These are phyloP conservation scores for Cheumatopsyche charites DNA, from an alignment of 1,140 invertebrate species.

Conservation along the genomic window DNA sequence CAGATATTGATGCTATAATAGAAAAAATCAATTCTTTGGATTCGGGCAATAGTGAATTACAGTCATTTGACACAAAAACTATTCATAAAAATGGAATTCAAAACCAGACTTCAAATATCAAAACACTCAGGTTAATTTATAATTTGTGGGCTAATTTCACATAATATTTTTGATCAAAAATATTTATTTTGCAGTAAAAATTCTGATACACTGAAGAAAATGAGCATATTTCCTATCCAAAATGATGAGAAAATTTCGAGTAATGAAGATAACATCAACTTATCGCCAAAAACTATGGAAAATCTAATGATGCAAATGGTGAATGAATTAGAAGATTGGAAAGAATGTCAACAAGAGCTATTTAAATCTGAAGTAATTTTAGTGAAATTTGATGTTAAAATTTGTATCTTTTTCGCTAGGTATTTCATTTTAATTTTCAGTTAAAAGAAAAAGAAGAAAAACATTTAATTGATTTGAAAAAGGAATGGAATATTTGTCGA, in stretches of 20 bases:
- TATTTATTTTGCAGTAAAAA: too few relatives aligned
- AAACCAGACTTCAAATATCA: too few relatives aligned
- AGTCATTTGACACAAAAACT: neutral
- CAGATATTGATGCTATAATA: neutral
- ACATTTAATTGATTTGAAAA: constrained; percentile 20
- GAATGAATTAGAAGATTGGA: constrained; percentile 63
- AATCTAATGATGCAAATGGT: constrained; percentile 49
- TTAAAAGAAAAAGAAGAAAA: constrained; percentile 42
- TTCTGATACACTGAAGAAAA: too few relatives aligned
- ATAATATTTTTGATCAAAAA: too few relatives aligned
- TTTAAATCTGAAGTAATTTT: constrained; percentile 50
- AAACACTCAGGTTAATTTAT: too few relatives aligned
- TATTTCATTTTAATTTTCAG: constrained; percentile 25
- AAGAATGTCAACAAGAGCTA: constrained; percentile 60
- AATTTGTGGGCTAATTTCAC: too few relatives aligned
- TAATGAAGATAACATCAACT: neutral
- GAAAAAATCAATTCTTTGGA: neutral
- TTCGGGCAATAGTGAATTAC: neutral
- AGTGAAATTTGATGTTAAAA: constrained; percentile 8
- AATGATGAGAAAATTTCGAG: too few relatives aligned
- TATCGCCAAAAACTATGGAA: constrained; percentile 35
- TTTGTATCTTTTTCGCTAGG: too few relatives aligned
- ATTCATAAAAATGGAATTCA: neutral
- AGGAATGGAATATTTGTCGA: constrained; percentile 36
- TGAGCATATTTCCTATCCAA: too few relatives aligned